These are phyloP conservation scores for Grammomys dolichurus DNA, from an alignment of 2,113 vertebrate species.

Conservation along the genomic window DNA sequence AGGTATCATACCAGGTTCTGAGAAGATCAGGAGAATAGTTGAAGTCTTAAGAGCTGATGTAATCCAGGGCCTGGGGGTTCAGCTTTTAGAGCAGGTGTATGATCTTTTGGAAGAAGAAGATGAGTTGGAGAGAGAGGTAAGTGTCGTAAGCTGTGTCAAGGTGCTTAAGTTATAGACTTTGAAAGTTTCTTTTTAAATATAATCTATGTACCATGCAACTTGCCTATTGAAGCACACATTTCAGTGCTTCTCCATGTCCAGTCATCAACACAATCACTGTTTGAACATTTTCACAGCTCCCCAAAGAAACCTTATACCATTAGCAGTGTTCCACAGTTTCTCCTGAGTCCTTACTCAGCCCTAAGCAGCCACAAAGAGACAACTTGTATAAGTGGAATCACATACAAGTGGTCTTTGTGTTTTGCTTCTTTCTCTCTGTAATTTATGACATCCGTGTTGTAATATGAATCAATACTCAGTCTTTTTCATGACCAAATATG, in stretches of 20 bases:
- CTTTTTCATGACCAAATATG: background rate
- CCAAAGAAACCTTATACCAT: background rate
- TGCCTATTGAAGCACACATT: background rate
- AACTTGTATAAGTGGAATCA: slow-evolving; percentile 9
- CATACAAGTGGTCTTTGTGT: slow-evolving; percentile 2
- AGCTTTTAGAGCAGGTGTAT: slow-evolving; percentile 93
- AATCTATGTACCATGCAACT: background rate
- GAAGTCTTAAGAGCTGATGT: slow-evolving; percentile 95
- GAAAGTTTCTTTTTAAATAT: slow-evolving; percentile 42
- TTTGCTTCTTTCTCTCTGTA: slow-evolving; percentile 6
- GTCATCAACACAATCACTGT: background rate
- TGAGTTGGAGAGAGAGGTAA: slow-evolving; percentile 93
- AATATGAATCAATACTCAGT: background rate
- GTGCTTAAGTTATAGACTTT: background rate
- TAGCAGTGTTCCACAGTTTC: background rate
- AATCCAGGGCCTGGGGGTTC: slow-evolving; percentile 94
- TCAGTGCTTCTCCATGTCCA: background rate
- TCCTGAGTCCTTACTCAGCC: background rate
- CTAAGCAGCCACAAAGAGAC: background rate
- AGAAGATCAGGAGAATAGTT: slow-evolving; percentile 94
- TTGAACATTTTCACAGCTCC: slow-evolving; percentile 3
- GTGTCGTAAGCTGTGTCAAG: slow-evolving; percentile 36
- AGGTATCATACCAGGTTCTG: slow-evolving; percentile 91
- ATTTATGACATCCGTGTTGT: background rate
- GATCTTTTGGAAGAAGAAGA: slow-evolving; percentile 96